A percentile compares a stretch with the other conserved stretches of the same genome.
Conservation (phyloP, 2,888 invertebrate species). For the Drosophila lacicola region DNA sequence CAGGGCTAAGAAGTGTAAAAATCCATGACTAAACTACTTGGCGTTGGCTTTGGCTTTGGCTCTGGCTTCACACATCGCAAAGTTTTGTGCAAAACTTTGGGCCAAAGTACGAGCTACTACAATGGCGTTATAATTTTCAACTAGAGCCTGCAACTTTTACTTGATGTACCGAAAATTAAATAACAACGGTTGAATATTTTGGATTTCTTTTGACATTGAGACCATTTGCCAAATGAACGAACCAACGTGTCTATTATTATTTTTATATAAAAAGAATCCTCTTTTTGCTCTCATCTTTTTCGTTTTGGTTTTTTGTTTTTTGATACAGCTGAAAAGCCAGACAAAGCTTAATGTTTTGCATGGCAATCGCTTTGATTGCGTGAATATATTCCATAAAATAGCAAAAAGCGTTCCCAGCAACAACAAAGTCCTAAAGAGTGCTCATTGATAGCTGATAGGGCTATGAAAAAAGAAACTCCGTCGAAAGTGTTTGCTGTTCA, state of each 20-base stretch:
- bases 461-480: slow-evolving; percentile 11
- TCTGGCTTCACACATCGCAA: slow-evolving; percentile 39
- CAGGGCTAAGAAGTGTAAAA: slow-evolving; percentile 44
- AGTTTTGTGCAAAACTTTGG: slow-evolving; percentile 50
- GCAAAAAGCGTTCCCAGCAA: slow-evolving; percentile 27
- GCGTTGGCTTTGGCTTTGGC: slow-evolving; percentile 8
- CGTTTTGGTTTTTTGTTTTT: slow-evolving; percentile 8
- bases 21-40: slow-evolving; percentile 56
- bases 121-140: slow-evolving; percentile 71
- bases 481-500: slow-evolving; percentile 44
- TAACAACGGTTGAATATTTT: slow-evolving; percentile 19
- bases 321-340: slow-evolving; percentile 17
- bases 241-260: background rate
- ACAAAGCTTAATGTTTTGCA: slow-evolving; percentile 27
- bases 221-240: slow-evolving; percentile 2
- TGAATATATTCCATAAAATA: slow-evolving; percentile 54
- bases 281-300: background rate
- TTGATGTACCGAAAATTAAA: slow-evolving; percentile 43
- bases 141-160: slow-evolving; percentile 58
- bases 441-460: slow-evolving; percentile 44
- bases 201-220: slow-evolving; percentile 26
- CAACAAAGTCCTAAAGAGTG: slow-evolving; percentile 12
- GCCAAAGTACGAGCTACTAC: slow-evolving; percentile 38
- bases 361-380: slow-evolving; percentile 28
- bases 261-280: background rate